phyloP scores from a whole-genome alignment of 1,140 invertebrate species.

The Diploscapter pachys region DNA sequence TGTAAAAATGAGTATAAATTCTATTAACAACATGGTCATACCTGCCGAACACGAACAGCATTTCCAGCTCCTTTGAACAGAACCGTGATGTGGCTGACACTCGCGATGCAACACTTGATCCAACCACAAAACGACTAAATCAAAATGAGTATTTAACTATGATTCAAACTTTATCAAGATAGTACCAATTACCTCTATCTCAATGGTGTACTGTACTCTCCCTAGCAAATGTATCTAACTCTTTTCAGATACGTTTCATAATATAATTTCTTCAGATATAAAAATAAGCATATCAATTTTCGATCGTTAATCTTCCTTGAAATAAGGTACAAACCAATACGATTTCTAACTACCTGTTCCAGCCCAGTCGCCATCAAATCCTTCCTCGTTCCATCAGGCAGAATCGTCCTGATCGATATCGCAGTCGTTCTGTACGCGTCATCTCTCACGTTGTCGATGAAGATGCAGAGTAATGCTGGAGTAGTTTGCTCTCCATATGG shows the following conservation, averaged over 20 bases:
- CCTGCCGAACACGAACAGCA: conserved; percentile 79
- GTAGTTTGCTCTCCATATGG: conserved; percentile 26
- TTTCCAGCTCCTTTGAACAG: conserved; percentile 87
- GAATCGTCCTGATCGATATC: conserved; percentile 29
- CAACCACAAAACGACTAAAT: conserved; percentile 72
- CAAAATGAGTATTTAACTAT: neutral
- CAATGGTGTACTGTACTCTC: too few relatives aligned
- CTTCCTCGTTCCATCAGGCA: conserved; percentile 21
- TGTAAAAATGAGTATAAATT: too few relatives aligned
- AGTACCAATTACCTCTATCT: too few relatives aligned
- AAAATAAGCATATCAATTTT: neutral
- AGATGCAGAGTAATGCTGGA: conserved; percentile 43
- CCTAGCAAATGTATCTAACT: too few relatives aligned
- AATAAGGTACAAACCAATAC: neutral
- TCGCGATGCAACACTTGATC: conserved; percentile 77
- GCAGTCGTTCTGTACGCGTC: conserved; percentile 36
- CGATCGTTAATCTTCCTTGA: neutral
- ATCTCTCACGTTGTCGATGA: conserved; percentile 52
- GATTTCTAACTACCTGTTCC: conserved; percentile 14
- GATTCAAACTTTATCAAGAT: too few relatives aligned
- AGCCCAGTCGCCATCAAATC: conserved; percentile 15
- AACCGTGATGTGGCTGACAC: conserved; percentile 66
- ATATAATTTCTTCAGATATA: conserved; percentile 65
- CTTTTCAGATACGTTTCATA: too few relatives aligned
- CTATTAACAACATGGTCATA: conserved; percentile 57